A percentile compares a stretch with the other conserved stretches of the same genome.
Conservation (phyloP, 2,797 vertebrate genomes). For the Pseudochromis fuscus region DNA sequence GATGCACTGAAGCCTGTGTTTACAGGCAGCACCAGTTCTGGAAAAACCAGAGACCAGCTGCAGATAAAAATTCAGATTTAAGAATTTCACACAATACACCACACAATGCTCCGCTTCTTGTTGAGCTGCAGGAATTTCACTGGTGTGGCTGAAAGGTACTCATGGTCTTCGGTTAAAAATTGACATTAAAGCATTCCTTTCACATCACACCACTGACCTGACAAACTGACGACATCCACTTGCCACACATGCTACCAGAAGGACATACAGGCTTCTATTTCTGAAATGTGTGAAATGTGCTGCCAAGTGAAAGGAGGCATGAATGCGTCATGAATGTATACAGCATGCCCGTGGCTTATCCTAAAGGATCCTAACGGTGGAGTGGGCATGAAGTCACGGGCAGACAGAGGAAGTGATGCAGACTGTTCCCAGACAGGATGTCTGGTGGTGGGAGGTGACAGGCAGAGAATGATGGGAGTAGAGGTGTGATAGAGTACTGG, state of each 20-base stretch:
- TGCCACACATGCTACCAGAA: slow-evolving; percentile 46
- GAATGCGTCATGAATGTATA: slow-evolving; percentile 51
- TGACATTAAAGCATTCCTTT: slow-evolving; percentile 57
- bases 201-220: slow-evolving; percentile 44
- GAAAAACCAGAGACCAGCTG: slow-evolving; percentile 64
- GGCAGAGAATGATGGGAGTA: slow-evolving; percentile 71
- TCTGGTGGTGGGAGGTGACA: slow-evolving; percentile 78
- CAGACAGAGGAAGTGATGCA: slow-evolving; percentile 67
- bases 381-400: slow-evolving; percentile 56
- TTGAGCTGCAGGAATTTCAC: slow-evolving; percentile 20
- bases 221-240: slow-evolving; percentile 32
- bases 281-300: slow-evolving; percentile 75
- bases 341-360: slow-evolving; percentile 49
- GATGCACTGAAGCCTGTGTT: slow-evolving; percentile 54
- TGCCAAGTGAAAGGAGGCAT: slow-evolving; percentile 58
- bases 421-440: slow-evolving; percentile 77
- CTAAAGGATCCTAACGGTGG: slow-evolving; percentile 57
- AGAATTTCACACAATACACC: slow-evolving; percentile 32
- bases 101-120: slow-evolving; percentile 28
- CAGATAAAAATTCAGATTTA: slow-evolving; percentile 43
- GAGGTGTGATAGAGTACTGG: slow-evolving; percentile 73
- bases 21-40: slow-evolving; percentile 20
- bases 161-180: slow-evolving; percentile 29
- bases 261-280: slow-evolving; percentile 71
- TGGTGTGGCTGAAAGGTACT: slow-evolving; percentile 19